Base-by-base conservation (phyloP, 2,797 vertebrate species). In the Rallus crepitans region DNA sequence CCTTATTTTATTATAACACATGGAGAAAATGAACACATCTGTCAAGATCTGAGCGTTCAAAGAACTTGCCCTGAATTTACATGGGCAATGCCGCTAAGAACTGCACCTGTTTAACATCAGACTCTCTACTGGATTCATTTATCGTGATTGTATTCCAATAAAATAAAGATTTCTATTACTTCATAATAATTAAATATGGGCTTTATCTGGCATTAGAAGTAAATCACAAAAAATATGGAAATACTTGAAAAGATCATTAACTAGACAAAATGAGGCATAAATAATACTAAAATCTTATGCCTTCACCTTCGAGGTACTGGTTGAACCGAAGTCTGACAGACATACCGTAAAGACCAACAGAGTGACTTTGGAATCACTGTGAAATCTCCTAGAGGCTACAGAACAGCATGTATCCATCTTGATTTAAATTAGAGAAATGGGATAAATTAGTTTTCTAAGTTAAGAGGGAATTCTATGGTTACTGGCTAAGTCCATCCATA, bases 1-100 rank as follows among this genome's bases (percentile, higher is more conserved):
- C 60, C 63, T 24, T 60, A 40, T 89, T 69, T 82, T 75, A 31
- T 45, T 53, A 3, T 8, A 92, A 87, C 83, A 82, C 40, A 89
- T 39, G 89, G 95, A 52, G 52, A 13, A 64, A 78, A 93, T 70
- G 27, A 79, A 53, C 57, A 68, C 85, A 95, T 85, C 93, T 95
- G 82, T 82, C 88, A 83, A 89, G 73, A 73, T 52, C 37, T 35
- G 15, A 78, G 53, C 0, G 1, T 72, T 85, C 31, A 56, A 50
- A 57, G 81, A 79, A 72, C 6, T 15, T 33, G 64, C 5, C 25
- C 82, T 39, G 33, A 92, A 60, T 77, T 91, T 68, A 88, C 50
- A 56, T 2, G 16, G 37, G 73, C 0, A 0, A 48, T 42, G 28
- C 65, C 80, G 57, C 42, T 59, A 89, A 82, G 53, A 82, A 85